Evolutionary conservation across 2,888 invertebrate genomes (phyloP).

Genomic region (Drosophila longiperda): DNA sequence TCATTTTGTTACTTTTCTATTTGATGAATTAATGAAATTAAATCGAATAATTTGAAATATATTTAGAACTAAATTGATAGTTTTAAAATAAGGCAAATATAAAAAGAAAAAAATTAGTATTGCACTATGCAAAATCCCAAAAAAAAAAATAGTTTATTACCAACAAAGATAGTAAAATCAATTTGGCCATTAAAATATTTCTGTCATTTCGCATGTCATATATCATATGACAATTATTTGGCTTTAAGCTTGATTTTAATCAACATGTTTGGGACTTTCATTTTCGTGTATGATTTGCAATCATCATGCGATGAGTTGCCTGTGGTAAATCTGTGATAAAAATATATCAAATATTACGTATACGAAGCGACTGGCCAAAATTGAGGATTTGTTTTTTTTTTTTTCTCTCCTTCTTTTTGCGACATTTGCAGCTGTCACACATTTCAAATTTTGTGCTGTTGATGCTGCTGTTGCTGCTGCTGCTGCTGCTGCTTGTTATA

Average conservation of each 20-base stretch:
- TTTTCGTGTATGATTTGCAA: slow-evolving; percentile 21
- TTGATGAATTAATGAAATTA: background rate
- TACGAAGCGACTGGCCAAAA: slow-evolving; percentile 27
- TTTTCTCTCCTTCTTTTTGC: background rate
- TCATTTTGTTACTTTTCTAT: background rate
- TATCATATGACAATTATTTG: background rate
- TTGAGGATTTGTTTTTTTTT: background rate
- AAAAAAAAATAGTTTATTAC: background rate
- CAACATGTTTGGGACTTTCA: slow-evolving; percentile 23
- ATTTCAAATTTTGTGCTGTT: slow-evolving; percentile 24
- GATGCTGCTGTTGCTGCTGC: background rate
- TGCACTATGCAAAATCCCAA: background rate
- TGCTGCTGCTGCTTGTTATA: slow-evolving; percentile 28
- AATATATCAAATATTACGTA: slow-evolving; percentile 46
- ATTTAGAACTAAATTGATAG: background rate
- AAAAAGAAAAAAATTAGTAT: background rate
- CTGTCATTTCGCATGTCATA: background rate
- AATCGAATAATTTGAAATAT: background rate
- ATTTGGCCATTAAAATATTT: background rate
- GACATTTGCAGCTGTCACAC: slow-evolving; percentile 46
- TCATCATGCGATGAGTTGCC: slow-evolving; percentile 1
- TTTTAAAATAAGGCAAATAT: background rate
- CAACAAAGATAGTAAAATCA: background rate
- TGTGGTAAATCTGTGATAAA: slow-evolving; percentile 27
- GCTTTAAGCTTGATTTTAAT: slow-evolving; percentile 11